A percentile compares a stretch with the other conserved stretches of the same genome.
phyloP scores from a whole-genome alignment of 2,113 vertebrate genomes.

The Muntiacus muntjak region DNA sequence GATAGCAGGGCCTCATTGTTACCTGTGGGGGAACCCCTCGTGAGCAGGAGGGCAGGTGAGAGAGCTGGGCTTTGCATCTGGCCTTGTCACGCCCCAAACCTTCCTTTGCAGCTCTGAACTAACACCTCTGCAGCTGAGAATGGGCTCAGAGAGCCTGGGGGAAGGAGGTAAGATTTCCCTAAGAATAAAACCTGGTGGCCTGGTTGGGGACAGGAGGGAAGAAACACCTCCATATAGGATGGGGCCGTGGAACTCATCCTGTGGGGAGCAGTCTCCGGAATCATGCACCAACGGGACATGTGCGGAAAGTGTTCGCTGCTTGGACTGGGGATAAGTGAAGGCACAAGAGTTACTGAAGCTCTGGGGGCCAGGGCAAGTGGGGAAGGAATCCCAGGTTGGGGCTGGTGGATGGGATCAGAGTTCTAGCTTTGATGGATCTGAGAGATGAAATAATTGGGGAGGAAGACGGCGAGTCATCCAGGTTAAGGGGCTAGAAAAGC shows the following conservation, averaged over 20 bases:
- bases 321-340: neutral
- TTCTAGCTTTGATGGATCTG: no score
- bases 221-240: neutral
- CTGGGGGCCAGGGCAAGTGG: neutral
- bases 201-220: neutral
- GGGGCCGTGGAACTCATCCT: neutral
- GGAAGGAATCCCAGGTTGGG: neutral
- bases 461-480: neutral
- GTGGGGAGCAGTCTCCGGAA: neutral
- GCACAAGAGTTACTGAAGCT: neutral
- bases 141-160: neutral
- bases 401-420: neutral
- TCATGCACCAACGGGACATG: neutral
- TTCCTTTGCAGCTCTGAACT: neutral
- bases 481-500: neutral
- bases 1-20: no score
- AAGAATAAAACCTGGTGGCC: neutral
- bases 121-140: neutral
- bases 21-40: neutral
- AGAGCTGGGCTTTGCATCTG: neutral
- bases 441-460: neutral
- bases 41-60: neutral
- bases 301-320: neutral
- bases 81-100: neutral
- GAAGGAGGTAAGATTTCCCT: neutral